A percentile compares a stretch with the other conserved stretches of the same genome.
Evolutionary conservation across 92 coral and sea anemone genomes (phyloP).

Genomic region (Paragorgia papillata): DNA sequence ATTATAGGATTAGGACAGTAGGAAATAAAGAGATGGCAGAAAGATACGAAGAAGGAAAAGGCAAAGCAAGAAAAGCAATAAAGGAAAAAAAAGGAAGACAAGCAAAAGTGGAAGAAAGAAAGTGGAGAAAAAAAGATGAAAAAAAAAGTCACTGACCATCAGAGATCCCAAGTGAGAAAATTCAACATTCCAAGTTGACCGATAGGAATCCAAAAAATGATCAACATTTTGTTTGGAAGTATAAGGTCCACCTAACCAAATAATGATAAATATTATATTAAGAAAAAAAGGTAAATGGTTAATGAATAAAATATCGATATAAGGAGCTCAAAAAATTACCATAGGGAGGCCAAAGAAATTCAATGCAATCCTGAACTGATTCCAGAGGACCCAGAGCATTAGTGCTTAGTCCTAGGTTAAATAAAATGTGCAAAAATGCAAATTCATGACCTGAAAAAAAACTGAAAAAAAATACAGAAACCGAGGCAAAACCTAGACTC

Average conservation of each 20-base stretch:
- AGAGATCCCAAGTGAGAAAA: conserved; percentile 19
- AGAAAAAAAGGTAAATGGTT: background rate
- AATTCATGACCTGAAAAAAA: background rate
- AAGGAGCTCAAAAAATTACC: too few relatives aligned
- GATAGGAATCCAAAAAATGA: conserved; percentile 28
- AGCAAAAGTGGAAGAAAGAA: background rate
- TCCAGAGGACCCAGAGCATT: conserved; percentile 83
- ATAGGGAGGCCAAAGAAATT: conserved; percentile 86
- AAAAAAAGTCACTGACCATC: conserved; percentile 13
- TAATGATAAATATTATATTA: background rate
- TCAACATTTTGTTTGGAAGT: conserved; percentile 31
- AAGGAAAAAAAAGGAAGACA: too few relatives aligned
- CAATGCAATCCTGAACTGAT: conserved; percentile 80
- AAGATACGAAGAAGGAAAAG: too few relatives aligned
- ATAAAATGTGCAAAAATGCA: too few relatives aligned
- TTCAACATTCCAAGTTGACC: conserved; percentile 35
- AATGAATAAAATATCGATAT: too few relatives aligned
- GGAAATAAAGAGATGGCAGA: too few relatives aligned
- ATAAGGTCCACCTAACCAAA: conserved; percentile 26
- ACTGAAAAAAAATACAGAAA: too few relatives aligned
- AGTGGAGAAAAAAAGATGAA: background rate
- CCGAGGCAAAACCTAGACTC: too few relatives aligned
- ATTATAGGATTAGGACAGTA: too few relatives aligned
- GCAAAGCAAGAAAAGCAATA: too few relatives aligned
- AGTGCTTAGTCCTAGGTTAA: conserved; percentile 69